Percentiles rank a stretch among this genome's conserved stretches.
These are phyloP conservation scores for Tychaedon coryphoeus DNA, from an alignment of 2,113 vertebrate species.

Conservation along the genomic window DNA sequence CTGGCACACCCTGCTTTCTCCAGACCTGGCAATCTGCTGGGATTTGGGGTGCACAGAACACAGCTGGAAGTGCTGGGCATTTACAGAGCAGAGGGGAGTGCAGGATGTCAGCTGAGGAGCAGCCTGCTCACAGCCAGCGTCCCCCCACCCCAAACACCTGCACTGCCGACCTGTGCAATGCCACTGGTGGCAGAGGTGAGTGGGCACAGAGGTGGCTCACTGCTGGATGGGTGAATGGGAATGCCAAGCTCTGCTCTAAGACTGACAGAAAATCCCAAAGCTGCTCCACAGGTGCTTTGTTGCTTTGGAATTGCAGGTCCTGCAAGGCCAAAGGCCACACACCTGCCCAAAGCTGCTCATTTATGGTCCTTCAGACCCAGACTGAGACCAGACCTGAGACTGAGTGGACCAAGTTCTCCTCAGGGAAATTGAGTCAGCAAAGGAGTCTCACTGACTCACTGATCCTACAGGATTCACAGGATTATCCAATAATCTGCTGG, in stretches of 20 bases:
- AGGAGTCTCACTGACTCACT: not conserved
- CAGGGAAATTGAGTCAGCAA: not conserved
- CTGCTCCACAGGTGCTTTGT: not conserved
- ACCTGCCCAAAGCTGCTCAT: not conserved
- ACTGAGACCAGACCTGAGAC: not conserved
- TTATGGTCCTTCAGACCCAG: not conserved
- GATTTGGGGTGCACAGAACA: not conserved
- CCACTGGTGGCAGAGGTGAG: not conserved
- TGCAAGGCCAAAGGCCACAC: not conserved
- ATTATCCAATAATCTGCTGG: not conserved
- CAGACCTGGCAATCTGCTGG: not conserved
- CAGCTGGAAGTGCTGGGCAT: not conserved
- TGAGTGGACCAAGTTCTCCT: not conserved
- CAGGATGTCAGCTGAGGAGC: not conserved
- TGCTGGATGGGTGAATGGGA: not conserved
- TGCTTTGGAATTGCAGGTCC: not conserved
- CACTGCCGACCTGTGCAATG: fast-evolving
- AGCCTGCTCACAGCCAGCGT: not conserved
- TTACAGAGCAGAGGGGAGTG: not conserved
- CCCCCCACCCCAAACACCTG: not conserved
- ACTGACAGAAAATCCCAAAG: not conserved
- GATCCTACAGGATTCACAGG: not conserved
- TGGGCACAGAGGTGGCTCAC: not conserved
- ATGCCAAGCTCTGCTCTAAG: not conserved
- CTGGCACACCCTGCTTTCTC: not conserved